Percentiles rank a stretch among this genome's conserved stretches.
Evolutionary conservation across 2,113 vertebrate genomes (phyloP).

Genomic region (Tupaia chinensis): DNA sequence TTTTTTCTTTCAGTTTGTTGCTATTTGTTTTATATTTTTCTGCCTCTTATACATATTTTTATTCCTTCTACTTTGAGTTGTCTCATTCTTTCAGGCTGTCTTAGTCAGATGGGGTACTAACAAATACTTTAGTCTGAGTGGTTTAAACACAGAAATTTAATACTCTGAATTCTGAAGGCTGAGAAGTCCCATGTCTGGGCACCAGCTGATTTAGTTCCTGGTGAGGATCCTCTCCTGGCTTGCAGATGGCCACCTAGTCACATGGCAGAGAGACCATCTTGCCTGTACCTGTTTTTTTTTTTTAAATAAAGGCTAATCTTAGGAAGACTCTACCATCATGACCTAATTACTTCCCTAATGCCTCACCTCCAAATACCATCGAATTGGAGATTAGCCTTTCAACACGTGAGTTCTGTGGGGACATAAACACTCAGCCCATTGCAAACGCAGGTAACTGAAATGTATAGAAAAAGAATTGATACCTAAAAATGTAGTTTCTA

Average conservation of each 20-base stretch:
- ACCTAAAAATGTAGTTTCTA: background rate
- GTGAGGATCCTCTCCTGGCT: background rate
- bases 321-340: background rate
- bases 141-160: background rate
- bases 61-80: conserved; percentile 38
- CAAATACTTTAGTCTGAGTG: background rate
- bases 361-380: background rate
- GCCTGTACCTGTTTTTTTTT: background rate
- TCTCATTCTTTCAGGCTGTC: background rate
- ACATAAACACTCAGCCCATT: background rate
- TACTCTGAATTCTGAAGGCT: background rate
- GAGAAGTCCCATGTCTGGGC: background rate
- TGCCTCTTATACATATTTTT: background rate
- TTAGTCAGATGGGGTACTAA: background rate
- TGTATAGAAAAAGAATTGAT: background rate
- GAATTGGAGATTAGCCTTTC: background rate
- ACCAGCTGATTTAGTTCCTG: background rate
- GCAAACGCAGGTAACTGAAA: background rate
- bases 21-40: conserved; percentile 26
- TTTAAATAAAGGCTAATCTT: background rate
- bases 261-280: background rate
- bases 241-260: background rate
- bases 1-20: conserved; percentile 35
- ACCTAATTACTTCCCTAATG: background rate
- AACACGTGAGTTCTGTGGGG: background rate